phyloP scores from a whole-genome alignment of 1,140 invertebrate species.

The Cephus cinctus region DNA sequence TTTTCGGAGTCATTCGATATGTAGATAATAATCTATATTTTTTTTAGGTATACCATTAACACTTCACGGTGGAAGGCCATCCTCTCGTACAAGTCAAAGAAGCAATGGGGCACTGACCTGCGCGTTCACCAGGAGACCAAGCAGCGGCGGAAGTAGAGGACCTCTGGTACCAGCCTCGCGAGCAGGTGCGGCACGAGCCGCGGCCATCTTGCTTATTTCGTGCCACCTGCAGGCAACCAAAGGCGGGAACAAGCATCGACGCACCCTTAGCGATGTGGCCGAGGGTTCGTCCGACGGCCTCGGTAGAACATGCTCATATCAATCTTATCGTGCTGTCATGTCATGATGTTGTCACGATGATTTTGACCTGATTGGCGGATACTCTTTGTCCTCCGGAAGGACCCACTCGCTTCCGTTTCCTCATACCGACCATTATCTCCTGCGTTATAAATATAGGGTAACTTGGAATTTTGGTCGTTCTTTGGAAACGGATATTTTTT shows the following conservation, averaged over 20 bases:
- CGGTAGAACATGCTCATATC: conserved; percentile 53
- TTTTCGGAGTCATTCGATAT: background rate
- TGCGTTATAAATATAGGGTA: too few species aligned
- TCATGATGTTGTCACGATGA: too few species aligned
- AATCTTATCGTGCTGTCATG: too few species aligned
- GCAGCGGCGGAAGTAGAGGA: conserved; percentile 61
- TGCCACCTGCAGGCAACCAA: conserved; percentile 68
- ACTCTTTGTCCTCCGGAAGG: too few species aligned
- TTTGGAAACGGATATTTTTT: background rate
- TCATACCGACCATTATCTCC: too few species aligned
- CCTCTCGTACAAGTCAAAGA: conserved; percentile 68
- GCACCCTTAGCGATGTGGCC: conserved; percentile 58
- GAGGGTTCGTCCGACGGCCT: conserved; percentile 56
- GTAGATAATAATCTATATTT: background rate
- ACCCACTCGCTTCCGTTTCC: too few species aligned
- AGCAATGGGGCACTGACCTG: conserved; percentile 65
- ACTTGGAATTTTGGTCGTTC: conserved; percentile 1
- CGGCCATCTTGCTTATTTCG: conserved; percentile 88
- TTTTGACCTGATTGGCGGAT: too few species aligned
- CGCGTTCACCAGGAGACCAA: conserved; percentile 60
- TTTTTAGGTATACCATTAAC: conserved; percentile 62
- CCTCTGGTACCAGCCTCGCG: conserved; percentile 71
- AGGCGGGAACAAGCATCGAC: conserved; percentile 48
- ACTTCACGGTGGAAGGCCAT: conserved; percentile 62
- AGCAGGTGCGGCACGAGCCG: conserved; percentile 84